These are phyloP conservation scores for Bostrychus sinensis DNA, from an alignment of 2,113 vertebrate species.

Conservation along the genomic window DNA sequence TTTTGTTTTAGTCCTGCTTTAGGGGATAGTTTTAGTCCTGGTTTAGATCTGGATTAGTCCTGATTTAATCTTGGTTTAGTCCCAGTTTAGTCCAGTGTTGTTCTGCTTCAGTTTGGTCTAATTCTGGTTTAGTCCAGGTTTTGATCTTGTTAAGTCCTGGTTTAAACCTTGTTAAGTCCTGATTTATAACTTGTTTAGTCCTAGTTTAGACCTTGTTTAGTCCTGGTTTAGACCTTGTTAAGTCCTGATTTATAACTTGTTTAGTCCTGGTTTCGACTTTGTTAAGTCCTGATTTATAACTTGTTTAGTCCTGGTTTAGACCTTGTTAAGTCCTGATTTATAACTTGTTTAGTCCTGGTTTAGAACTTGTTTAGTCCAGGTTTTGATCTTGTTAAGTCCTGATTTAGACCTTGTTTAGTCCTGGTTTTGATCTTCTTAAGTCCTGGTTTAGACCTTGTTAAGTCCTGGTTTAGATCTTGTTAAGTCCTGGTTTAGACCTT, in stretches of 20 bases:
- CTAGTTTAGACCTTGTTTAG: background rate
- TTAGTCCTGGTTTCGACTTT: background rate
- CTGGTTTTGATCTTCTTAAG: background rate
- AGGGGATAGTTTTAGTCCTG: background rate
- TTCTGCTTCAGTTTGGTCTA: too few relatives aligned
- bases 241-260: background rate
- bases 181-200: too few relatives aligned
- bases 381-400: too few relatives aligned
- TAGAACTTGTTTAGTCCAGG: background rate
- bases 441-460: background rate
- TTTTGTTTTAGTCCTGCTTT: too few relatives aligned
- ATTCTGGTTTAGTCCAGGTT: too few relatives aligned
- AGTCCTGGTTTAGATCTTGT: too few relatives aligned
- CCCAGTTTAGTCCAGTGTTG: background rate
- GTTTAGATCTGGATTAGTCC: background rate
- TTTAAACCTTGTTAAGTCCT: too few relatives aligned
- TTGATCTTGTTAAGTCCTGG: background rate
- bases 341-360: too few relatives aligned
- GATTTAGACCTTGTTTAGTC: background rate
- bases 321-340: too few relatives aligned
- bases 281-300: too few relatives aligned
- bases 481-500: background rate
- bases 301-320: background rate
- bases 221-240: background rate
- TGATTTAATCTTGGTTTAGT: background rate